Conservation (phyloP, 2,888 invertebrate genomes). For the Nesidiocoris tenuis region DNA sequence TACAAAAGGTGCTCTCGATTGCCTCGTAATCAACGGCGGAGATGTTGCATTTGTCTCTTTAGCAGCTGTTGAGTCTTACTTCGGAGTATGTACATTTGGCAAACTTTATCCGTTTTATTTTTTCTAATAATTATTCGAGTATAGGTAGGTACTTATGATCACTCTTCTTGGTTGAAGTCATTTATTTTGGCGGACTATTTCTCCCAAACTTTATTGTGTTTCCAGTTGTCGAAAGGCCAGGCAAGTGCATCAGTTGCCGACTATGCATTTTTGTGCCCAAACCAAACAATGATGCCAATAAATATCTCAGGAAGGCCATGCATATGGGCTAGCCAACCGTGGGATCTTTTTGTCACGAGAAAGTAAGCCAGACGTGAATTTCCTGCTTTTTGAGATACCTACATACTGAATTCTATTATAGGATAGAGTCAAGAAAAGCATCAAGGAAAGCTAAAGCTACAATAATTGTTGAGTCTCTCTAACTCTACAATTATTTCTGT, state of each 20-base stretch:
- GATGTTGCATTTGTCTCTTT: slow-evolving; percentile 64
- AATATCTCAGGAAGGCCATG: slow-evolving; percentile 56
- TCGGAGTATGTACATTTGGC: slow-evolving; percentile 45
- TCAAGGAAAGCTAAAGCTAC: too few relatives aligned
- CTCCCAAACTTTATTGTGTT: neutral
- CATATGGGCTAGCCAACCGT: slow-evolving; percentile 64
- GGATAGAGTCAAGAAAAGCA: too few relatives aligned
- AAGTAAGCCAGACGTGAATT: too few relatives aligned
- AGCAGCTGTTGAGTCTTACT: slow-evolving; percentile 18
- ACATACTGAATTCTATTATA: too few relatives aligned
- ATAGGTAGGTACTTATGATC: too few relatives aligned
- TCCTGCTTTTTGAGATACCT: too few relatives aligned
- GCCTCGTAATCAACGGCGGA: slow-evolving; percentile 59
- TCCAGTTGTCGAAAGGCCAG: slow-evolving; percentile 11
- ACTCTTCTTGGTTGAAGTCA: too few relatives aligned
- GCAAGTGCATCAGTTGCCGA: slow-evolving; percentile 45
- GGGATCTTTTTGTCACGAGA: slow-evolving; percentile 60
- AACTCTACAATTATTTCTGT: too few relatives aligned
- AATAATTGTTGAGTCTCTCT: too few relatives aligned
- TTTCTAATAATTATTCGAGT: too few relatives aligned
- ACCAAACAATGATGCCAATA: slow-evolving; percentile 53
- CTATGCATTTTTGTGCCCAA: slow-evolving; percentile 55
- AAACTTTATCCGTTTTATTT: too few relatives aligned
- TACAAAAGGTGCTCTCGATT: slow-evolving; percentile 66
- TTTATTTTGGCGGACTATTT: too few relatives aligned